Base-by-base conservation (phyloP, 2,888 invertebrate genomes). In the Chrysolina americana region DNA sequence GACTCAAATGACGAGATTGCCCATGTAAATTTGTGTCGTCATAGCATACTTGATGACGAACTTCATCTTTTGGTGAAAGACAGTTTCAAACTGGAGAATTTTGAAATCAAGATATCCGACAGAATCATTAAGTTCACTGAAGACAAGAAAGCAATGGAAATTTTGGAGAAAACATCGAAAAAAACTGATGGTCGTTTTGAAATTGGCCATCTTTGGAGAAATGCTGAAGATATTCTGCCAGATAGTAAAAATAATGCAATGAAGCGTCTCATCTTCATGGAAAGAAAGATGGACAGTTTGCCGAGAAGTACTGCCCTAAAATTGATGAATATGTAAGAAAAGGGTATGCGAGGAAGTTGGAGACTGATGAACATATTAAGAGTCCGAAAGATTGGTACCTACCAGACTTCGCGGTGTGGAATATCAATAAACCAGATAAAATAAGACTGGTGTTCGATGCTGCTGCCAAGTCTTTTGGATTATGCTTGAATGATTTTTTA, bases 271-370 rank as follows among this genome's bases (percentile, higher is more conserved):
- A n/a, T n/a, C n/a, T n/a, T 0, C 23, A 44, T 65, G 65, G 23
- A 41, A 3, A n/a, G n/a, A 23, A 65, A 47, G 21, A 65, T 65
- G 47, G 47, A 23, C 13, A n/a, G 44, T 65, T 65, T 65, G 56
- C 71, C 65, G 71, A 73, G 71, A 70, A 77, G 66, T 62, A 70
- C 11, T 62, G 62, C 36, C 13, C 1, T 17, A 8, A 69, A 44
- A 56, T 59, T 17, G 23, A 21, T 36, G 36, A 56, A 17, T 69
- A 62, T 21, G 2, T 62, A 3, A 41, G 21, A 13, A 59, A 56
- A 21, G 41, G 41, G 15, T 41, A 68, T 50, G 56, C 56, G 6
- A 41, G 53, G 13, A 53, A 56, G 28, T 65, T 65, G 19, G 47
- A 47, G 41, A 19, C 19, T 21, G 0, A 41, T n/a, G 47, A 23